Base-by-base conservation (phyloP, 2,888 invertebrate species). In the Pteria penguin region DNA sequence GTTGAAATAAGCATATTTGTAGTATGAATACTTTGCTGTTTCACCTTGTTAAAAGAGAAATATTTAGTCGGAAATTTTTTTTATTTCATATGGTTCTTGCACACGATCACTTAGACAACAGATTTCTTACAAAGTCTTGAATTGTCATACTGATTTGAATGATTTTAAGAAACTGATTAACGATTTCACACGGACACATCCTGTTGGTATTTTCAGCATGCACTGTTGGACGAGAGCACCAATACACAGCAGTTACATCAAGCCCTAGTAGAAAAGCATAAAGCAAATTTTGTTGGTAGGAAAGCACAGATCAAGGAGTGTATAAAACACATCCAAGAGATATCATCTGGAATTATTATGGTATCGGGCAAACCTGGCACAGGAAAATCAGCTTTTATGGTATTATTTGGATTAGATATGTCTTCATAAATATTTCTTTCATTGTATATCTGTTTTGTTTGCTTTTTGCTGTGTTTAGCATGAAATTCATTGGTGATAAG, bases 371-470 rank as follows among this genome's bases (percentile, higher is more conserved):
- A 91, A 79, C 78, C 90, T 18, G 92, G 92, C 4, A 84, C 87
- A 70, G 93, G 93, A 52, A 93, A 93, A 80, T 89, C 92, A 8
- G 83, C 92, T 45, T 77, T 92, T 24, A 75, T 92, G 88, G 92
- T 92, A 75, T n/a, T n/a, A n/a, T n/a, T n/a, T n/a, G n/a, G n/a
- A n/a, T n/a, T n/a, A n/a, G n/a, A n/a, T n/a, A n/a, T n/a, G n/a
- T n/a, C n/a, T n/a, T n/a, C n/a, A n/a, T n/a, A n/a, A n/a, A n/a
- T n/a, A n/a, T n/a, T n/a, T n/a, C n/a, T n/a, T n/a, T n/a, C n/a
- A n/a, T n/a, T n/a, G n/a, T n/a, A n/a, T n/a, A n/a, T n/a, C n/a
- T n/a, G n/a, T n/a, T n/a, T n/a, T n/a, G n/a, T n/a, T n/a, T n/a
- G n/a, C n/a, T n/a, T n/a, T n/a, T n/a, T n/a, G n/a, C n/a, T n/a